Conservation (phyloP, 1,140 invertebrate species). For the Pentalonia nigronervosa region DNA sequence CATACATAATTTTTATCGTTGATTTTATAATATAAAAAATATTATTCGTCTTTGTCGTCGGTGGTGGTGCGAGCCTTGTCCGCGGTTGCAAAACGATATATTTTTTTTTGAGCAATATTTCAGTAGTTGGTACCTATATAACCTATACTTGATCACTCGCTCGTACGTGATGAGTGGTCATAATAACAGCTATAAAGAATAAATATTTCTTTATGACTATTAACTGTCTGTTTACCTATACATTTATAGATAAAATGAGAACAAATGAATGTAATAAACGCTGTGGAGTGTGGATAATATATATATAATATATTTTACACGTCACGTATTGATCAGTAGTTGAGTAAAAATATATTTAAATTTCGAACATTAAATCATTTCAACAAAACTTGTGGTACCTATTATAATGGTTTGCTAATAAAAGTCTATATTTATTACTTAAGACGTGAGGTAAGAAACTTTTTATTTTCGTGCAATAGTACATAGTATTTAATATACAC, state of each 20-base stretch:
- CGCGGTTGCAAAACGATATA: not conserved
- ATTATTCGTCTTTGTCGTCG: not conserved
- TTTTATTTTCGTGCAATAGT: not conserved
- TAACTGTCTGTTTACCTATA: constrained; percentile 20
- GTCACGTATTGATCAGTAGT: not conserved
- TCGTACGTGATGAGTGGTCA: constrained; percentile 12
- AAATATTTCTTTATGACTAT: constrained; percentile 18
- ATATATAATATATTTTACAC: not conserved
- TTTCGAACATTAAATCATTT: not conserved
- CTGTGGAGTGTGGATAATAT: not conserved
- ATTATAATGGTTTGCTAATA: not conserved
- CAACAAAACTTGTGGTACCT: not conserved
- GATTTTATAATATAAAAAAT: not conserved
- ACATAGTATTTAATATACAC: not conserved
- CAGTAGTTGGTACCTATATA: not conserved
- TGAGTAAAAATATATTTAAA: constrained; percentile 4
- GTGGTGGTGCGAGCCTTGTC: not conserved
- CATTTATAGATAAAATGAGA: constrained; percentile 11
- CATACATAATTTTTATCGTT: not conserved
- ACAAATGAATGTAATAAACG: constrained; percentile 1
- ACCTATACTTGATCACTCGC: not conserved
- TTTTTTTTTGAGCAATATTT: not conserved
- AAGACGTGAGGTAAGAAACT: not conserved
- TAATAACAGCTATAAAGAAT: not conserved
- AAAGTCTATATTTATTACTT: not conserved